Conservation (phyloP, 2,797 vertebrate genomes). For the Urosaurus nigricauda region DNA sequence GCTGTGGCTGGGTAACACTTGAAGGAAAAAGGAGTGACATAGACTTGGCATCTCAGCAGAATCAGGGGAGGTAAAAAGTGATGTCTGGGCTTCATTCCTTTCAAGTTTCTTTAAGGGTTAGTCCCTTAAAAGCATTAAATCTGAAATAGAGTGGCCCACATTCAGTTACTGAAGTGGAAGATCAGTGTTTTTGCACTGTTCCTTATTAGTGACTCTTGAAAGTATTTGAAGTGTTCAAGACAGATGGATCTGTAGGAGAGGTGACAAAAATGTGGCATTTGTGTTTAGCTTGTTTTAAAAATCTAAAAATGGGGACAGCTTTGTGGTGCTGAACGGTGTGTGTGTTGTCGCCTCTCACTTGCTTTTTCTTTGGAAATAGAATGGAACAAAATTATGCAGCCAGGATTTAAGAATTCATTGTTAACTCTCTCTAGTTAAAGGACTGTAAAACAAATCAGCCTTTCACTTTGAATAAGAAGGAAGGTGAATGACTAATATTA, state of each 20-base stretch:
- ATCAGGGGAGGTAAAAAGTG: background rate
- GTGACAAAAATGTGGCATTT: conserved; percentile 37
- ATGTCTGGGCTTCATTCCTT: background rate
- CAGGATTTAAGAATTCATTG: conserved; percentile 36
- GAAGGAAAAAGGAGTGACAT: background rate
- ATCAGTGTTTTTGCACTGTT: conserved; percentile 29
- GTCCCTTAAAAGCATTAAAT: background rate
- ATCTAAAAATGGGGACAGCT: conserved; percentile 44
- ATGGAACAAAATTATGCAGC: conserved; percentile 17
- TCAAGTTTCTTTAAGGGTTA: background rate
- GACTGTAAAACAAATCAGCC: conserved; percentile 59
- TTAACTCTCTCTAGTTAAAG: conserved; percentile 45
- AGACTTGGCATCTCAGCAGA: background rate
- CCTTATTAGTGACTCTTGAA: background rate
- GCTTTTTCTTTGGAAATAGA: background rate
- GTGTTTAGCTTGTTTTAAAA: conserved; percentile 20
- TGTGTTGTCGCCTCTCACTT: background rate
- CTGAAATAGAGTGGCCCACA: background rate
- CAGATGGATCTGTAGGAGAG: conserved; percentile 70
- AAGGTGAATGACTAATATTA: conserved; percentile 18
- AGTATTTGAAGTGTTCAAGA: background rate
- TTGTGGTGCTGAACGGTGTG: conserved; percentile 4
- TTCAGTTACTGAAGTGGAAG: conserved; percentile 32
- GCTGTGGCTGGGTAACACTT: background rate
- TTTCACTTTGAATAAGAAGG: conserved; percentile 48